phyloP scores from a whole-genome alignment of 2,113 vertebrate species.

The Anser brachyrhynchus region DNA sequence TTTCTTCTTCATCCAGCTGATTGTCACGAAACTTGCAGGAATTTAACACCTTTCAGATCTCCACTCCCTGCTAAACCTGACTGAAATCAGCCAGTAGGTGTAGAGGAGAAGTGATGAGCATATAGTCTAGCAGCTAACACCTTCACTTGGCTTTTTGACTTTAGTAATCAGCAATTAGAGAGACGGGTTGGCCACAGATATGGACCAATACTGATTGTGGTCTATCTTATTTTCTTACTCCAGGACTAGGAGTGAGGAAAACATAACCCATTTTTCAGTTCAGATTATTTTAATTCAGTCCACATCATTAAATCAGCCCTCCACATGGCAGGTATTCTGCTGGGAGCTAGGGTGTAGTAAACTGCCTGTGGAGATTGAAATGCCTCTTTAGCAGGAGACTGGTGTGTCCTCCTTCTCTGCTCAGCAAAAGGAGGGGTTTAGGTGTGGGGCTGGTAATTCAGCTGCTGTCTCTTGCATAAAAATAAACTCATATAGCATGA shows the following conservation, averaged over 20 bases:
- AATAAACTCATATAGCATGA: neutral
- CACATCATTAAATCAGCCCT: neutral
- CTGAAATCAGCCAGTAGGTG: neutral
- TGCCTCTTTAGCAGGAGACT: neutral
- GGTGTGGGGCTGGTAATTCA: neutral
- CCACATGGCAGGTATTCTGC: neutral
- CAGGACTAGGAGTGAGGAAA: neutral
- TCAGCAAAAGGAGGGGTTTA: neutral
- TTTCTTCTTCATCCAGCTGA: constrained; percentile 12
- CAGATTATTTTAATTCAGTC: neutral
- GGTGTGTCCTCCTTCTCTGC: neutral
- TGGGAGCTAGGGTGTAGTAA: neutral
- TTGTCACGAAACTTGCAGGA: neutral
- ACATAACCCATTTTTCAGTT: neutral
- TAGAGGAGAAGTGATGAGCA: neutral
- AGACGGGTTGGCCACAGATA: neutral
- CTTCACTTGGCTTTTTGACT: neutral
- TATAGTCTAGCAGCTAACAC: neutral
- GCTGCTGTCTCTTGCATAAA: neutral
- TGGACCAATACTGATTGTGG: neutral
- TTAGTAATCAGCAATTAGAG: neutral
- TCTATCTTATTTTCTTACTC: neutral
- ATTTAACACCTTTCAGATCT: neutral
- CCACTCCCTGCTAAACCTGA: neutral
- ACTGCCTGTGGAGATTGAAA: neutral